phyloP scores from a whole-genome alignment of 2,888 invertebrate species.

The Dasysyrphus tricinctus region DNA sequence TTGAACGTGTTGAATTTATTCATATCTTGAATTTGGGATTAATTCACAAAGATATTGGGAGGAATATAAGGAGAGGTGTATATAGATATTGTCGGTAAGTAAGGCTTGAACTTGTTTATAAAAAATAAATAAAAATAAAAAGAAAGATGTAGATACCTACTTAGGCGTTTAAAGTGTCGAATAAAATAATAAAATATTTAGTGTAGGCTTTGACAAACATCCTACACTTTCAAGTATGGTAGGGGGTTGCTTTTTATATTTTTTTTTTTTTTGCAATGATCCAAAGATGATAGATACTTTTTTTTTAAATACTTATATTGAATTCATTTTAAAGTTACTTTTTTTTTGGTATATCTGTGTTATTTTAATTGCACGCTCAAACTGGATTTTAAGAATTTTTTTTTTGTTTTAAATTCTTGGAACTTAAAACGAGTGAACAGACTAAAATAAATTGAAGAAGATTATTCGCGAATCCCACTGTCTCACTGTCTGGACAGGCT shows the following conservation, averaged over 20 bases:
- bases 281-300: conserved; percentile 38
- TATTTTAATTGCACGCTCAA: conserved; percentile 49
- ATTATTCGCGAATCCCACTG: conserved; percentile 37
- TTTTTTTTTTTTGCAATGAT: conserved; percentile 16
- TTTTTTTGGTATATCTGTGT: conserved; percentile 8
- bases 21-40: conserved; percentile 59
- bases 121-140: neutral
- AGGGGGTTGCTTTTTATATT: neutral
- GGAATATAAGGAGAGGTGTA: conserved; percentile 49
- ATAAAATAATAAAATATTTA: conserved; percentile 46
- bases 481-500: neutral
- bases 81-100: conserved; percentile 52
- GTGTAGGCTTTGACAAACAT: conserved; percentile 67
- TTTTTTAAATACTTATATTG: too few relatives aligned
- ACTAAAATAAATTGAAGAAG: conserved; percentile 26
- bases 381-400: conserved; percentile 49
- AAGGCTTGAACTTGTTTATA: conserved; percentile 48
- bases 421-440: conserved; percentile 1
- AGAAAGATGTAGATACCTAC: neutral
- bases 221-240: conserved; percentile 48
- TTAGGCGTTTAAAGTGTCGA: conserved; percentile 40
- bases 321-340: neutral
- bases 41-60: conserved; percentile 37
- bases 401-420: conserved; percentile 30
- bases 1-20: conserved; percentile 62